Percentiles rank a stretch among this genome's conserved stretches.
phyloP scores from a whole-genome alignment of 2,797 vertebrate genomes.

The Tokudaia muenninki region DNA sequence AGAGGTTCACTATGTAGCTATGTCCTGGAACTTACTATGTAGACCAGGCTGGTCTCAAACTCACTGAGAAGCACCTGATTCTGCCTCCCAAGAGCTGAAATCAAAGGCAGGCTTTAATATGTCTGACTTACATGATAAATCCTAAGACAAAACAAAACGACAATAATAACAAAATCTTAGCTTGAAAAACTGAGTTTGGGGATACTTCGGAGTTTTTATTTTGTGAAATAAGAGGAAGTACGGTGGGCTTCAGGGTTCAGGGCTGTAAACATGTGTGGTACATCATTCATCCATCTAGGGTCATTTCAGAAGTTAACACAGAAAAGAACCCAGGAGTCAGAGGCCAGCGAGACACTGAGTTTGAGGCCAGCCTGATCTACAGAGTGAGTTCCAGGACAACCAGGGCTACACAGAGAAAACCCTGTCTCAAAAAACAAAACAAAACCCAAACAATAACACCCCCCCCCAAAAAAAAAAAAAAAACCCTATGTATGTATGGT shows the following conservation, averaged over 20 bases:
- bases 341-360: not conserved
- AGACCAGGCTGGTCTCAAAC: not conserved
- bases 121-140: not conserved
- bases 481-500: not conserved
- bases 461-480: not conserved
- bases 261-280: not conserved
- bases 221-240: constrained; percentile 28
- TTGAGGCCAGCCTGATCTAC: not conserved
- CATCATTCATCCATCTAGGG: not conserved
- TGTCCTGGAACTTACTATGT: not conserved
- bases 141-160: not conserved
- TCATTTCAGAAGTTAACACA: constrained; percentile 42
- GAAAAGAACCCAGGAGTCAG: not conserved
- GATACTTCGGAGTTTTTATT: constrained; percentile 18
- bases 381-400: not conserved
- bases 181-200: constrained; percentile 6
- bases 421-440: not conserved
- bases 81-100: not conserved
- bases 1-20: not conserved
- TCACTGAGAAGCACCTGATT: not conserved
- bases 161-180: not conserved
- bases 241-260: not conserved
- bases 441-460: not conserved
- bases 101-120: not conserved
- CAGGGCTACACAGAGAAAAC: not conserved